Evolutionary conservation across 2,888 invertebrate species (phyloP).

Genomic region (Spodoptera littoralis): DNA sequence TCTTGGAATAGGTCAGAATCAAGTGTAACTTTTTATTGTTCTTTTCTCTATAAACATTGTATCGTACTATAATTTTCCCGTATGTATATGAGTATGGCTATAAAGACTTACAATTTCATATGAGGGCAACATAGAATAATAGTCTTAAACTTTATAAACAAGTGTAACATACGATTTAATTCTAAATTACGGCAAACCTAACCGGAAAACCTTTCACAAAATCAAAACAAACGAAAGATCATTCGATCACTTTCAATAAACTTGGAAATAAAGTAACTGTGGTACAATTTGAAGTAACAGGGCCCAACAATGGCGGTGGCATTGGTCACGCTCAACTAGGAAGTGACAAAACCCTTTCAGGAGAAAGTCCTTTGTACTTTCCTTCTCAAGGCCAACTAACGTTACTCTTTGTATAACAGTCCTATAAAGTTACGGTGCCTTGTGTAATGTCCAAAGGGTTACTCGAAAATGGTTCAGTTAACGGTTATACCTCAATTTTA

Average conservation of each 20-base stretch:
- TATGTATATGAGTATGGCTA: no score
- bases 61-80: no score
- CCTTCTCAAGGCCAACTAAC: conserved; percentile 77
- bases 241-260: conserved; percentile 57
- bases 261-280: conserved; percentile 51
- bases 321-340: conserved; percentile 78
- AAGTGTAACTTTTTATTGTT: no score
- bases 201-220: no score
- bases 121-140: no score
- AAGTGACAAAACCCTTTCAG: conserved; percentile 75
- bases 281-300: conserved; percentile 66
- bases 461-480: conserved; percentile 80
- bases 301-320: conserved; percentile 53
- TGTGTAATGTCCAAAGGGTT: conserved; percentile 87
- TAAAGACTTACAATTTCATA: no score
- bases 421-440: conserved; percentile 79
- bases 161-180: no score
- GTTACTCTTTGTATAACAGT: conserved; percentile 81
- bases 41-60: no score
- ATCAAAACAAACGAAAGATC: conserved; percentile 2
- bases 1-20: no score
- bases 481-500: conserved; percentile 69
- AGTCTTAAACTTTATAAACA: no score
- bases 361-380: conserved; percentile 86
- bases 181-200: no score